Conservation (phyloP, 2,797 vertebrate genomes). For the Vireo griseus region DNA sequence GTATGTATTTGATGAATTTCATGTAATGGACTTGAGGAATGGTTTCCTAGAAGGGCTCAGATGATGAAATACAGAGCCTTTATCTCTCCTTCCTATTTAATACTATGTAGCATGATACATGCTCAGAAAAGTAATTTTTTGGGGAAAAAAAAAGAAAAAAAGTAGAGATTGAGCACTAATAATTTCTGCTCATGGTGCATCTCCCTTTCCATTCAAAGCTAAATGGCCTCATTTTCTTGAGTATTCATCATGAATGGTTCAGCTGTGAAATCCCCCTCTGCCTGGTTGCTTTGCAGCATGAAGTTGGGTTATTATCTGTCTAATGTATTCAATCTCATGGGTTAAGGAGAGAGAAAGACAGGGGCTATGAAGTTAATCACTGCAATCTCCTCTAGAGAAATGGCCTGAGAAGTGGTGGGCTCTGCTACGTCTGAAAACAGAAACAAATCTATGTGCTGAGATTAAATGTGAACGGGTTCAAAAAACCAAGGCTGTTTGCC, state of each 20-base stretch:
- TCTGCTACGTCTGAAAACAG: not conserved
- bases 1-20: not conserved
- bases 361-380: not conserved
- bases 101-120: not conserved
- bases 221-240: not conserved
- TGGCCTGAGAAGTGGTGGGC: not conserved
- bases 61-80: not conserved
- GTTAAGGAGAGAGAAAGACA: constrained; percentile 8
- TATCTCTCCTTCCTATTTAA: not conserved
- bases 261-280: not conserved
- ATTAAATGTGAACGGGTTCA: not conserved
- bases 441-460: not conserved
- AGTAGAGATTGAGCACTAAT: not conserved
- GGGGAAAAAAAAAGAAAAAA: not conserved
- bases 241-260: not conserved
- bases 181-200: not conserved
- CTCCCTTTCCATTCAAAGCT: not conserved
- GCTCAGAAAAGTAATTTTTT: not conserved
- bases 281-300: not conserved
- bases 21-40: not conserved
- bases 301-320: not conserved
- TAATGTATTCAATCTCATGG: not conserved
- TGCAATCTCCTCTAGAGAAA: not conserved
- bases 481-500: not conserved
- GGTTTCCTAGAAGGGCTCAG: not conserved